phyloP scores from a whole-genome alignment of 2,888 invertebrate species.

The Leistus spinibarbis region DNA sequence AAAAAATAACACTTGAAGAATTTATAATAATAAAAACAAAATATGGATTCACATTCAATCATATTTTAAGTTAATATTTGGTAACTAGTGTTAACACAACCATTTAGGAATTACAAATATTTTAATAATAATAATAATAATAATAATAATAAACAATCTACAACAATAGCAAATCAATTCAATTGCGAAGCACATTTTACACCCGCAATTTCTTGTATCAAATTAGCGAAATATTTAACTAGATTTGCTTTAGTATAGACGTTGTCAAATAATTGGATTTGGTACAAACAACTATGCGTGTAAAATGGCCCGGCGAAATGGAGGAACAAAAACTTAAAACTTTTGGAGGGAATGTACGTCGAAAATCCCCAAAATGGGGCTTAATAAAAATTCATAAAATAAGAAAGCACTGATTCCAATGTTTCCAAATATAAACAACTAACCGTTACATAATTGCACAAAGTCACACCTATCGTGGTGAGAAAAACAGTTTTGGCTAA shows the following conservation, averaged over 20 bases:
- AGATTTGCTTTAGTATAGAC: too few species aligned
- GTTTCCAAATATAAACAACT: neutral
- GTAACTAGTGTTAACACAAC: conserved; percentile 32
- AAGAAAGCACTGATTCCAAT: too few species aligned
- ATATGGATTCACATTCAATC: conserved; percentile 19
- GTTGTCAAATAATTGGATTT: neutral
- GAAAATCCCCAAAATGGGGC: conserved; percentile 13
- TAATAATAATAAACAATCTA: conserved; percentile 21
- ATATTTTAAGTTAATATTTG: conserved; percentile 32
- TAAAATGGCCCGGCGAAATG: neutral
- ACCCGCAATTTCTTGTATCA: neutral
- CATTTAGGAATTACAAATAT: conserved; percentile 4
- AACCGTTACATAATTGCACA: conserved; percentile 21
- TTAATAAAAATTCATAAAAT: conserved; percentile 1
- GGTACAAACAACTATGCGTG: neutral
- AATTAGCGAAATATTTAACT: too few species aligned
- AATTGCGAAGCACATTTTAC: neutral
- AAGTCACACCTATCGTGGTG: conserved; percentile 23
- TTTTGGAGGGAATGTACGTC: conserved; percentile 33
- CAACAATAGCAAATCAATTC: neutral
- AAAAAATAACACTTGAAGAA: neutral
- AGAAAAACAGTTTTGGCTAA: neutral
- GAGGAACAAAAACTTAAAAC: conserved; percentile 17
- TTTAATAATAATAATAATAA: conserved; percentile 13
- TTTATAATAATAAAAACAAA: conserved; percentile 7